Evolutionary conservation across 2,888 invertebrate species (phyloP).

Genomic region (Macrophya annulata): DNA sequence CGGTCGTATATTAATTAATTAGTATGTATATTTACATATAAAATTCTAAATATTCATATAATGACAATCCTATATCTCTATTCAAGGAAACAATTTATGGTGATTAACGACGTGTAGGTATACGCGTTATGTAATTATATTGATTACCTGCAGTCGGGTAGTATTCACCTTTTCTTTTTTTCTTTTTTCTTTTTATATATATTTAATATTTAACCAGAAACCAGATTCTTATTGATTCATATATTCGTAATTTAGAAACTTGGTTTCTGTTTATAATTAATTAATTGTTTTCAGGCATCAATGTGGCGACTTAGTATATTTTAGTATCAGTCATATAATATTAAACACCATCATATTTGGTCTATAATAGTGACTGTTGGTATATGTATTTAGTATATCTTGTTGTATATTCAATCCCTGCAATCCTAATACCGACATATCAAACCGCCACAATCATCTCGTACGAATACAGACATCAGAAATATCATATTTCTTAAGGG

Average conservation of each 20-base stretch:
- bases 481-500: too few species aligned
- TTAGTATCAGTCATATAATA: conserved; percentile 46
- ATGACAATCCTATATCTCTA: conserved; percentile 52
- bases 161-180: not conserved
- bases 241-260: conserved; percentile 25
- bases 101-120: not conserved
- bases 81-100: conserved; percentile 39
- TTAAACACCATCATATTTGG: conserved; percentile 28
- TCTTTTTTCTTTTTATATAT: not conserved
- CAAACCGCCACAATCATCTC: not conserved
- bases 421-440: not conserved
- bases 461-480: too few species aligned
- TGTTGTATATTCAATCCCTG: conserved; percentile 17
- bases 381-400: conserved; percentile 7
- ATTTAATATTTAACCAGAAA: conserved; percentile 6
- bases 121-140: conserved; percentile 44
- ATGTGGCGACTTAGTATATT: conserved; percentile 43
- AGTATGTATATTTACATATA: conserved; percentile 50
- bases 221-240: conserved; percentile 48
- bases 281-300: conserved; percentile 51
- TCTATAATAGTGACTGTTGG: conserved; percentile 28
- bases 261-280: conserved; percentile 28
- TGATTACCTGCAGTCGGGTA: conserved; percentile 36
- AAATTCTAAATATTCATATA: conserved; percentile 59
- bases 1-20: conserved; percentile 18